phyloP scores from a whole-genome alignment of 1,140 invertebrate species.

The Drosophila paulistorum region DNA sequence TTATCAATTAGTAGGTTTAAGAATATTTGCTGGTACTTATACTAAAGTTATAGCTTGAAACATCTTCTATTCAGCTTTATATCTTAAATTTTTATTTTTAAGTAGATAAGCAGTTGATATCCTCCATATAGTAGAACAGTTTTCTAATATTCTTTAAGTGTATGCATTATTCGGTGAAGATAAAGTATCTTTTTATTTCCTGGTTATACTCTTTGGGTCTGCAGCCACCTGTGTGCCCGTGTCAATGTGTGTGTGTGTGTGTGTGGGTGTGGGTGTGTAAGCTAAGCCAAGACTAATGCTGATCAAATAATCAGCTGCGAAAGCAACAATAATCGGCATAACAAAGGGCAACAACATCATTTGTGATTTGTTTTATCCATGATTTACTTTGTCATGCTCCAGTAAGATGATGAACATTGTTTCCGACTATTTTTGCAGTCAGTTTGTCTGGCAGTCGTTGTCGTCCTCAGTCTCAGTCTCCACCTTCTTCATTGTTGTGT shows the following conservation, averaged over 20 bases:
- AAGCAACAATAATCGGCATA: slow-evolving; percentile 11
- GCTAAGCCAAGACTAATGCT: slow-evolving; percentile 63
- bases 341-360: slow-evolving; percentile 28
- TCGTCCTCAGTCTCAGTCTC: neutral
- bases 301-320: slow-evolving; percentile 66
- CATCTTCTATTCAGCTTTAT: too few species aligned
- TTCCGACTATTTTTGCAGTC: slow-evolving; percentile 26
- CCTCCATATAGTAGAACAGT: too few species aligned
- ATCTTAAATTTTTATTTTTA: too few species aligned
- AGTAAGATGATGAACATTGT: slow-evolving; percentile 46
- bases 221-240: slow-evolving; percentile 63
- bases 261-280: neutral
- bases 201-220: slow-evolving; percentile 26
- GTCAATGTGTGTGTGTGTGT: slow-evolving; percentile 2
- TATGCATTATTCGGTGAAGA: neutral
- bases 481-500: neutral
- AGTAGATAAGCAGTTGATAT: too few species aligned
- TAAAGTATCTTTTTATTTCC: neutral
- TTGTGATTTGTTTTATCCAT: slow-evolving; percentile 44
- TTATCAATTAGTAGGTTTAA: too few species aligned
- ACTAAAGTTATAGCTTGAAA: too few species aligned
- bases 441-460: slow-evolving; percentile 35
- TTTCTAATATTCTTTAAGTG: neutral
- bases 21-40: too few species aligned
- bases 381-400: slow-evolving; percentile 62